Base-by-base conservation (phyloP, 2,888 invertebrate species). In the Cosmopolites sordidus region DNA sequence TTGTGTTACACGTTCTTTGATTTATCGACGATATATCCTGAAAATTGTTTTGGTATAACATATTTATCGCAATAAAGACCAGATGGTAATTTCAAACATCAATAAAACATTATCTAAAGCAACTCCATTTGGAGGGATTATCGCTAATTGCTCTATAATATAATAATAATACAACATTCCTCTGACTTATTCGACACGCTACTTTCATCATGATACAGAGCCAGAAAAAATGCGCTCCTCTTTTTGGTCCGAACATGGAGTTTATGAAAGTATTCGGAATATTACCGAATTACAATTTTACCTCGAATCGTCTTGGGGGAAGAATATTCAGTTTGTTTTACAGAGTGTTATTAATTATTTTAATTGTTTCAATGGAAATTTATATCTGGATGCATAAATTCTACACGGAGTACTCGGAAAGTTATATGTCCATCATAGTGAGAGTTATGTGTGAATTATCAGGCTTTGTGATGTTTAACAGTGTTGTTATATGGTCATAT, bases 361-460 rank as follows among this genome's bases (percentile, higher is more conserved):
- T 51, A 2, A 51, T 51, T 3, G 8, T 22, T 3, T 12, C 18
- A 8, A 51, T 56, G 56, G 56, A 56, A 44, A 16, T 56, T 11
- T 56, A 48, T 40, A 56, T 56, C 17, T 56, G 56, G 56, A 29
- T 51, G 8, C 48, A 56, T 38, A 56, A 56, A 38, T 56, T 51
- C 22, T 56, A 56, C 37, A 56, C 29, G 3, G 56, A 48, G 6
- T 56, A 56, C 45, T 56, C 56, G 2, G 48, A 51, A 40, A 50
- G 50, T 38, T 56, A 51, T 18, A 37, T 51, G 16, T 48, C 51
- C 0, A 43, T 51, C 29, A 42, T 48, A 17, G 51, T 56, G 22
- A 27, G 51, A 38, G 48, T 54, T 9, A 40, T 40, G 40, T 55
- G 55, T 37, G 55, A 55, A 17, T 27, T 51, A 12, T 33, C 55